Base-by-base conservation (phyloP, 92 coral and sea anemone genomes). In the Actinernus sp. region DNA sequence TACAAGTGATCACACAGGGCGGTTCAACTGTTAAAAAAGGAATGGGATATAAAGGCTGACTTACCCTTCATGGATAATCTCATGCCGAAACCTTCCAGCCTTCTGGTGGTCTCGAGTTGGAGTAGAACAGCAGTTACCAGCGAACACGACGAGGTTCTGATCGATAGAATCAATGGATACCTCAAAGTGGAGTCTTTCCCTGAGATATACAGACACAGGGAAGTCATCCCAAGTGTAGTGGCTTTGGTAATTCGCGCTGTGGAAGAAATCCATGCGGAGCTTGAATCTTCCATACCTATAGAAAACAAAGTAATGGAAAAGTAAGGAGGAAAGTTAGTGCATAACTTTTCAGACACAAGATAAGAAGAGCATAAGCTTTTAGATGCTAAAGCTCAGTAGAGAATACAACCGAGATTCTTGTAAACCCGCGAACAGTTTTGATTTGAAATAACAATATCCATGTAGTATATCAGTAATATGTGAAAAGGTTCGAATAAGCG, bases 91-190 rank as follows among this genome's bases (percentile, higher is more conserved):
- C 58, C 88, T 74, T 26, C 86, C 86, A 58, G 86, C 96, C 57
- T 90, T 90, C 24, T 80, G 49, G 58, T 90, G 96, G 28, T 90
- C 96, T 62, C 84, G 84, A 26, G 92, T 90, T 26, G 96, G 85
- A 5, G 96, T 90, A 3, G 96, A 76, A 57, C 85, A 90, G 44
- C 96, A 90, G 48, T 90, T 80, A 27, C 58, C 96, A 31, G 96
- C 86, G 52, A 85, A 75, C 26, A 90, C 81, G 49, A 74, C 86
- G 29, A 90, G 63, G 49, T 74, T 80, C 33, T 79, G 87, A 43
- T 90, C 96, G 49, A 78, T 63, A 27, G 91, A 76, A 23, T 77
- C 96, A n/a, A 90, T 78, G 27, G 92, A 85, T 25, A 90, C 92
- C 71, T 90, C 96, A 71, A 85, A 90, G 64, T 75, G 85, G 21